phyloP scores from a whole-genome alignment of 2,888 invertebrate species.

The Sicus ferrugineus region DNA sequence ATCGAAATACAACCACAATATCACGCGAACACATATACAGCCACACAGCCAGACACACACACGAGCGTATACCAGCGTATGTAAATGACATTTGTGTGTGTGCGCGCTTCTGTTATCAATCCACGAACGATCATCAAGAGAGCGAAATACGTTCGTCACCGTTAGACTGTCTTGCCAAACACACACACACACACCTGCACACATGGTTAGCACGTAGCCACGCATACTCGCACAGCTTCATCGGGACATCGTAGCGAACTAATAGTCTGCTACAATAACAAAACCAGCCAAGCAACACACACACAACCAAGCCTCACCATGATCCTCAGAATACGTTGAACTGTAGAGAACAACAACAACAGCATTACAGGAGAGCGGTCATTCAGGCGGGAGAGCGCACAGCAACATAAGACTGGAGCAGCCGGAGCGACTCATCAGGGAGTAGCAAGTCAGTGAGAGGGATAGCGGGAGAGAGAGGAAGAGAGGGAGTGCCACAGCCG shows the following conservation, averaged over 20 bases:
- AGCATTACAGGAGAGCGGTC: not conserved
- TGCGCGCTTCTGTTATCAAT: not conserved
- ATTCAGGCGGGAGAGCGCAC: not conserved
- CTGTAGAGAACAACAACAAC: slow-evolving; percentile 8
- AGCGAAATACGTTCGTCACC: not conserved
- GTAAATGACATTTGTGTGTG: not conserved
- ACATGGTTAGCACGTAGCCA: slow-evolving; percentile 7
- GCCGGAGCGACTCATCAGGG: slow-evolving; percentile 33
- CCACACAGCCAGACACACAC: not conserved
- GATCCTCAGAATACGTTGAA: slow-evolving; percentile 46
- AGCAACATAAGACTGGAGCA: slow-evolving; percentile 46
- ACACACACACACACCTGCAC: slow-evolving; percentile 33
- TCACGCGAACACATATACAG: not conserved
- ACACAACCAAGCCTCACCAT: slow-evolving; percentile 36
- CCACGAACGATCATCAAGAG: not conserved
- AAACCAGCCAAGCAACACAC: not conserved
- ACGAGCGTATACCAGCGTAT: not conserved
- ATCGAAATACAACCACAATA: not conserved
- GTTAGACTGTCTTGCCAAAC: not conserved
- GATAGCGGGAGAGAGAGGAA: not conserved
- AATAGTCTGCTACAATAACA: slow-evolving; percentile 13
- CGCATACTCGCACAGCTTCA: slow-evolving; percentile 10
- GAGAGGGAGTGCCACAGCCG: not conserved
- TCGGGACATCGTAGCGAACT: not conserved
- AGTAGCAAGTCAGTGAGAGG: not conserved